Base-by-base conservation (phyloP, 2,888 invertebrate species). In the Incurvaria masculella region DNA sequence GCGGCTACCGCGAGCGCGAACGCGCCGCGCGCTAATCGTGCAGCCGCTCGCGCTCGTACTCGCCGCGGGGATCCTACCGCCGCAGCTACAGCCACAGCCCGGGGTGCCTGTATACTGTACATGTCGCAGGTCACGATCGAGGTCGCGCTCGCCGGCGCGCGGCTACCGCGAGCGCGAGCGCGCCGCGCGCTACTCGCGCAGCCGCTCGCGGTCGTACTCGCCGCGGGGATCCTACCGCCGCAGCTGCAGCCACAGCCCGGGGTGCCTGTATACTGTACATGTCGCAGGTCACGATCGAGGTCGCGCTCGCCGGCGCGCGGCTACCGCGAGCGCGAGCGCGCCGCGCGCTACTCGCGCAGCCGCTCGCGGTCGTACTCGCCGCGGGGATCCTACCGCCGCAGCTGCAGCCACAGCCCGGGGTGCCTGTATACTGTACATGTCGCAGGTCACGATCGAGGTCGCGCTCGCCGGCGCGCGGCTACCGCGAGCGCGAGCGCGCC, bases 381-480 rank as follows among this genome's bases (percentile, higher is more conserved):
- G 14, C 69, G 75, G 49, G 44, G 80, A 49, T 81, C 83, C 46
- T 83, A 84, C 58, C 79, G 82, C 56, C 81, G 84, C 60, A 80
- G 84, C 42, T 85, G 85, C 69, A 86, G 89, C 51, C 85, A 87
- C 63, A 91, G 91, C 64, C 91, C 92, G n/a, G n/a, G n/a, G n/a
- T n/a, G n/a, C n/a, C n/a, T n/a, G n/a, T n/a, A n/a, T n/a, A n/a
- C n/a, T n/a, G n/a, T n/a, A n/a, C n/a, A n/a, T n/a, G n/a, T n/a
- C n/a, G n/a, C n/a, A n/a, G n/a, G n/a, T 61, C 75, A 2, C 71
- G 76, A 2, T 40, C 40, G 16, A 72, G 80, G 49, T 86, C 85
- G 58, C 82, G 86, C 48, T 86, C 86, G 45, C 84, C 83, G 46
- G 73, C 73, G 63, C 68, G 72, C 49, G 71, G 78, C 51, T 44